phyloP scores from a whole-genome alignment of 2,888 invertebrate species.

The Plusia festucae region DNA sequence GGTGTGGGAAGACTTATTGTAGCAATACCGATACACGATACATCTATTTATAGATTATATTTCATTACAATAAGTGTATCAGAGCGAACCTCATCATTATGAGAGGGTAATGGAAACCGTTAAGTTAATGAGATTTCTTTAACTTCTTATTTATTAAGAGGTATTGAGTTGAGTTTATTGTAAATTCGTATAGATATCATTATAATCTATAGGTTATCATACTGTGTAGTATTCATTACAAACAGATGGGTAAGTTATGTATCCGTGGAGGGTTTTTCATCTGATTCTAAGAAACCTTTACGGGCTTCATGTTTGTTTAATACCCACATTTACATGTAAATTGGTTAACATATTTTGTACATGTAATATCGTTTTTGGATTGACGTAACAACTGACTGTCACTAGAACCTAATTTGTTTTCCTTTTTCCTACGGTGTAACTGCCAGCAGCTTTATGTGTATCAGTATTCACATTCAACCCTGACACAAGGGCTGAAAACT shows the following conservation, averaged over 20 bases:
- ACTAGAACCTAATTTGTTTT: neutral
- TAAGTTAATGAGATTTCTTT: slow-evolving; percentile 49
- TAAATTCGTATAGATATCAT: slow-evolving; percentile 22
- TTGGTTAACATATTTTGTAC: neutral
- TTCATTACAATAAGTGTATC: slow-evolving; percentile 17
- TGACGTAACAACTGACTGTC: neutral
- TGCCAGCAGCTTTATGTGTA: too few species aligned
- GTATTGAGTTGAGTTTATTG: slow-evolving; percentile 46
- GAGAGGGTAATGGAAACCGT: slow-evolving; percentile 50
- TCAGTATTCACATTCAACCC: too few species aligned
- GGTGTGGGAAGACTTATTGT: neutral
- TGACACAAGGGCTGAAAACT: too few species aligned
- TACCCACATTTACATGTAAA: neutral
- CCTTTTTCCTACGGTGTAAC: neutral
- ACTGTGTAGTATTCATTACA: slow-evolving; percentile 26
- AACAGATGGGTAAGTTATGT: neutral
- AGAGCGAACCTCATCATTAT: slow-evolving; percentile 29
- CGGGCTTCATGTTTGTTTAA: neutral
- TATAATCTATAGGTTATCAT: neutral
- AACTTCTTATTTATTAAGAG: slow-evolving; percentile 42
- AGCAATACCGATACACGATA: slow-evolving; percentile 4
- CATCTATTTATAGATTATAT: slow-evolving; percentile 8
- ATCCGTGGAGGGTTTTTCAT: neutral
- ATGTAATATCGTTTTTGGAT: neutral
- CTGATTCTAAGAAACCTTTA: neutral